A percentile compares a stretch with the other conserved stretches of the same genome.
Evolutionary conservation across 2,113 vertebrate genomes (phyloP).

Genomic region (Ctenomys sociabilis): DNA sequence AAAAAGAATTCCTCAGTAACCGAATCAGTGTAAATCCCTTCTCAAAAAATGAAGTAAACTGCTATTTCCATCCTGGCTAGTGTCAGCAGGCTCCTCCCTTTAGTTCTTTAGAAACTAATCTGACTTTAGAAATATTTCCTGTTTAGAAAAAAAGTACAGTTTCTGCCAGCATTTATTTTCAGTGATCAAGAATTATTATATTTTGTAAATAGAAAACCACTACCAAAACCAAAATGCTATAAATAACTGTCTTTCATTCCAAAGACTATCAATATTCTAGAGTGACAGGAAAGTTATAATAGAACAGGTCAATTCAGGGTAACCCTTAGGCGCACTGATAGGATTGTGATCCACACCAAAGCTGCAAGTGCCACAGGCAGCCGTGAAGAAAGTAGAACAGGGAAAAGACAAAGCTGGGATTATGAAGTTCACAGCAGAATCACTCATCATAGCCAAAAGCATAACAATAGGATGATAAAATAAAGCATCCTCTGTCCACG

Average conservation of each 20-base stretch:
- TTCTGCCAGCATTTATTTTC: neutral
- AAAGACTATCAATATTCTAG: neutral
- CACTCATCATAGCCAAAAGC: neutral
- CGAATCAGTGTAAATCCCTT: neutral
- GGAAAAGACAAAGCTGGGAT: neutral
- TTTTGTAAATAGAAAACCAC: neutral
- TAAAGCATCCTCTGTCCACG: neutral
- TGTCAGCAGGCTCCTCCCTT: neutral
- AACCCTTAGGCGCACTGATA: neutral
- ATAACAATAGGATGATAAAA: neutral
- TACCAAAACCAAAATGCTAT: neutral
- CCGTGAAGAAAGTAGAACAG: neutral
- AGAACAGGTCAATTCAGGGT: neutral
- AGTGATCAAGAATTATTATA: neutral
- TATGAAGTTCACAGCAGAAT: neutral
- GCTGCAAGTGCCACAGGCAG: neutral
- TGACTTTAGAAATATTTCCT: neutral
- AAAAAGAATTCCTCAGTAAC: neutral
- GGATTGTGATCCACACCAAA: neutral
- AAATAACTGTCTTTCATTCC: neutral
- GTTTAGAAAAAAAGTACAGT: neutral
- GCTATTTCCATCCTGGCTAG: neutral
- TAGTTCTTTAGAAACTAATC: no score
- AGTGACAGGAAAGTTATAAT: neutral
- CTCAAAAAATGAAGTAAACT: neutral